Base-by-base conservation (phyloP, 2,888 invertebrate genomes). In the Platerodrilus igneus region DNA sequence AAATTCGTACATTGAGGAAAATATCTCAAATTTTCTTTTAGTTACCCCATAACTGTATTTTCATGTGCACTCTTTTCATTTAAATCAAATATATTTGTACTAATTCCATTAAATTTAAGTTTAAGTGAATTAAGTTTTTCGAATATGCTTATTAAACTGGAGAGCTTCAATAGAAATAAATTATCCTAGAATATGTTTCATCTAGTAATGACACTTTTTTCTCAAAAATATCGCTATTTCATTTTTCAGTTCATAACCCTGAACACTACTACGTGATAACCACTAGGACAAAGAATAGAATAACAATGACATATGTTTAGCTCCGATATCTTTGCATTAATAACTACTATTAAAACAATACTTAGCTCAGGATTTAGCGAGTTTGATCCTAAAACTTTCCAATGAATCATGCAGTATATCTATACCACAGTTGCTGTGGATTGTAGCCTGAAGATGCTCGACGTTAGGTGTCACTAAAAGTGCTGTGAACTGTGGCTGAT, bases 1-100 rank as follows among this genome's bases (percentile, higher is more conserved):
- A 5, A 27, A 27, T 27, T 27, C 7, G 13, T 4, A 27, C 16
- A 27, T 27, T 4, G 6, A 11, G 13, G 28, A 9, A 29, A 29
- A 16, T 18, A 29, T 3, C 19, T 29, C 19, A 18, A 8, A 9
- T 29, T 29, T 29, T 18, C 13, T 26, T 16, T 29, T 16, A 18
- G 31, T 23, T 34, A 17, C 25, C 18, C 34, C 25, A 34, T 34
- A 23, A 34, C 9, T 34, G 25, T 34, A 34, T 25, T 34, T 34
- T 25, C 25, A n/a, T 25, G 9, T 17, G 9, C 8, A 29, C 9
- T 17, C 27, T 9, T 27, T 9, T 36, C 36, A 36, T n/a, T 25
- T 25, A 34, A 34, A 34, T 23, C 25, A 25, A 27, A 15, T 28
- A 28, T 36, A 21, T 28, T 27, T 2, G 36, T 20, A 28, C 22